Evolutionary conservation across 1,140 invertebrate species (phyloP), one percentile per base, ranked within the genome.

Genomic region (Acromyrmex heyeri): DNA sequence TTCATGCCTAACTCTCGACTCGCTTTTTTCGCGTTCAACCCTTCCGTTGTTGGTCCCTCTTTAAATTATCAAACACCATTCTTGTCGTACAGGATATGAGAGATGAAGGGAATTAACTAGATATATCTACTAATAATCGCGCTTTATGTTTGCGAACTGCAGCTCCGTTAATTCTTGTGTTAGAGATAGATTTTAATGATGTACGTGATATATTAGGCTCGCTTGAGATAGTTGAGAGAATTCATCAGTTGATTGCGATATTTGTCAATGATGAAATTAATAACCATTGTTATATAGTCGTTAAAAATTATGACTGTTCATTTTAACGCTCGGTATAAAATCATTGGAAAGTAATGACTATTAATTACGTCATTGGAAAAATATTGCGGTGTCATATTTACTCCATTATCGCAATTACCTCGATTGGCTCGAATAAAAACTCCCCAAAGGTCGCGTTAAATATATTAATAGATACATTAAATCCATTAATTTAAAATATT

Each of bases 401-500:
- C 57, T 59, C 69, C 79, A 75, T 83, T 61, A 75, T 75, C 79
- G 79, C 69, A 73, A 61, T 75, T 83, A 82, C 21, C 50, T 10
- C 30, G 55, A 73, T 57, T 21, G 69, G 38, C 7, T 34, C 16
- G 38, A 61, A 73, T 75, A 83, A 83, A 83, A 73, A 61, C 14
- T 75, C 44, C 18, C 69, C 55, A 61, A 83, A 83, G 69, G 79
- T 78, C 76, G 24, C 61, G 38, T 75, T 83, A 73, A 83, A 75
- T 50, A 61, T 72, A 34, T 83, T 83, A 83, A 83, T 83, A 83
- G 79, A 75, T 83, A 83, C 69, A 83, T 83, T 75, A 83, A 83
- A 83, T 83, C 55, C 69, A 61, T 83, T 75, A 83, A 83, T 83
- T 73, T 83, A 44, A 61, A 75, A 50, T 30, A 83, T 83, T 73